Evolutionary conservation across 2,797 vertebrate genomes (phyloP).

Genomic region (Eurystomus glaucurus): DNA sequence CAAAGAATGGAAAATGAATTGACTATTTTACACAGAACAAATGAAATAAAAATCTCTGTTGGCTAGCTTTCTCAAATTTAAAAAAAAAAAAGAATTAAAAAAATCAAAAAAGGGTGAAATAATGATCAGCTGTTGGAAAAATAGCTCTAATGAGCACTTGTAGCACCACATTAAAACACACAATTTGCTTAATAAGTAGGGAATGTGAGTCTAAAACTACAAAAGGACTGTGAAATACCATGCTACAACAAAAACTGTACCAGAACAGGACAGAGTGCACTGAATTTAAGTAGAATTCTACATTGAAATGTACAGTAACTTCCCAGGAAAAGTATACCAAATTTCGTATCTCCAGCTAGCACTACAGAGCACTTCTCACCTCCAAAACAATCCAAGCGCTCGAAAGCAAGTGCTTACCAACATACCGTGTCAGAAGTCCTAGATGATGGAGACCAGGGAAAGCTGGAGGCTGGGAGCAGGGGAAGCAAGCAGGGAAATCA

Average conservation of each 20-base stretch:
- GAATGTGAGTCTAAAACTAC: conserved; percentile 54
- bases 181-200: conserved; percentile 74
- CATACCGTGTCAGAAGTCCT: neutral
- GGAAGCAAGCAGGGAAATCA: neutral
- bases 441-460: neutral
- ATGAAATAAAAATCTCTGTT: conserved; percentile 52
- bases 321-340: neutral
- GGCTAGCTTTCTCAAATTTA: conserved; percentile 22
- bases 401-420: neutral
- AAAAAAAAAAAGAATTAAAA: neutral
- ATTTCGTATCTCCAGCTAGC: neutral
- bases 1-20: conserved; percentile 45
- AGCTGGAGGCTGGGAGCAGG: neutral
- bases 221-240: conserved; percentile 51
- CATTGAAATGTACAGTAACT: neutral
- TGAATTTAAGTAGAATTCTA: conserved; percentile 20
- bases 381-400: neutral
- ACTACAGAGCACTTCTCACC: neutral
- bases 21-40: conserved; percentile 51
- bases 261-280: neutral
- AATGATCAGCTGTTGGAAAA: conserved; percentile 74
- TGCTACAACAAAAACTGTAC: conserved; percentile 20
- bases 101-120: conserved; percentile 50
- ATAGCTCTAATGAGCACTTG: conserved; percentile 75
- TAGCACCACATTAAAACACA: conserved; percentile 62